Evolutionary conservation across 2,113 vertebrate species (phyloP).

Genomic region (Odobenus rosmarus): DNA sequence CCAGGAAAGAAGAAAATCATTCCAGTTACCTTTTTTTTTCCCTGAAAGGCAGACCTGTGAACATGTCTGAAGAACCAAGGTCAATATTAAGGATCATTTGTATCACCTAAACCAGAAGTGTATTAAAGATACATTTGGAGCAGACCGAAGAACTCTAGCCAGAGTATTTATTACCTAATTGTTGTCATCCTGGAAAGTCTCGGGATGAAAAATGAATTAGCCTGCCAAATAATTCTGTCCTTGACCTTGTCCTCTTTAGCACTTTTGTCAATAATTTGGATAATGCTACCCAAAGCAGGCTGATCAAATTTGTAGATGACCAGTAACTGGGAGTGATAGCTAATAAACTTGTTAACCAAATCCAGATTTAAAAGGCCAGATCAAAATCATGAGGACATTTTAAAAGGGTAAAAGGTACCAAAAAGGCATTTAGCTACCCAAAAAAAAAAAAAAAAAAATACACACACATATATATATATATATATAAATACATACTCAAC

Average conservation of each 20-base stretch:
- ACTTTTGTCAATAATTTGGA: slow-evolving; percentile 19
- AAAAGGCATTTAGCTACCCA: background rate
- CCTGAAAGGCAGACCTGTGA: background rate
- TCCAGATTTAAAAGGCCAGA: background rate
- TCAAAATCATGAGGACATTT: background rate
- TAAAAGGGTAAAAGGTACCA: background rate
- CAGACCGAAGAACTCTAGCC: background rate
- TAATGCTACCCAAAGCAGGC: background rate
- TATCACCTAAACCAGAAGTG: background rate
- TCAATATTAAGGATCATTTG: slow-evolving; percentile 42
- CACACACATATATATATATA: too few species aligned
- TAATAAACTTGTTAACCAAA: slow-evolving; percentile 40
- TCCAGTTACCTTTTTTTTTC: background rate
- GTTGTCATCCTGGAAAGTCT: background rate
- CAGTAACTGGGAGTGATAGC: background rate
- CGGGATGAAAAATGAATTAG: background rate
- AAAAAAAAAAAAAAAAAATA: background rate
- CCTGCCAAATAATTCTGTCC: background rate
- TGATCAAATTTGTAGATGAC: slow-evolving; percentile 14
- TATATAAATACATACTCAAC: background rate
- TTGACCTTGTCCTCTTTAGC: slow-evolving; percentile 8
- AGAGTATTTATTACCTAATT: slow-evolving; percentile 30
- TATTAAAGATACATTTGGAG: slow-evolving; percentile 22
- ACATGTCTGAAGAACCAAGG: slow-evolving; percentile 3
- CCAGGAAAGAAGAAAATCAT: slow-evolving; percentile 35